Evolutionary conservation across 2,113 vertebrate species (phyloP).

Genomic region (Phainopepla nitens): DNA sequence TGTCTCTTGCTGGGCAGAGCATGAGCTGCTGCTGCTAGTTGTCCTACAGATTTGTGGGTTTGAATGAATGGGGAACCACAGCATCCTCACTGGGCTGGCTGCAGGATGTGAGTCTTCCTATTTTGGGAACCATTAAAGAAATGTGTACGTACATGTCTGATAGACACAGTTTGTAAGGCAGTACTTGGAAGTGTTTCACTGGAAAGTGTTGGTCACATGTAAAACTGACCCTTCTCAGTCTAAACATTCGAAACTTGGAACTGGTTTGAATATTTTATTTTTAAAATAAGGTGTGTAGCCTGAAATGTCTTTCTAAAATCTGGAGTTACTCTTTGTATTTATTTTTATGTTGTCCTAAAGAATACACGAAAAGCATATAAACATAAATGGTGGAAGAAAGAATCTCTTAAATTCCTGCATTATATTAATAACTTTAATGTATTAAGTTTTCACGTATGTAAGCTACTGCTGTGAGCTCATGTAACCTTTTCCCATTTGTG

Average conservation of each 20-base stretch:
- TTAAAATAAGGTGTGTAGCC: accelerated
- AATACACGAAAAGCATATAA: background rate
- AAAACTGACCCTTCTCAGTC: background rate
- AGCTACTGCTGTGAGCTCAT: background rate
- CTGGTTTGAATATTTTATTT: background rate
- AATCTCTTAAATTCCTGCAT: background rate
- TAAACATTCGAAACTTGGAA: background rate
- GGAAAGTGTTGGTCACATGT: background rate
- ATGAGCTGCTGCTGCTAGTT: background rate
- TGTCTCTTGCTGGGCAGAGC: background rate
- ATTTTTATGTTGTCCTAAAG: background rate
- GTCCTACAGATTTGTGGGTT: background rate
- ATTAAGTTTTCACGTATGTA: background rate
- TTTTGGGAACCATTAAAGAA: background rate
- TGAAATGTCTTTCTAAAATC: background rate
- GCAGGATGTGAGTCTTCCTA: background rate
- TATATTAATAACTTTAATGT: background rate
- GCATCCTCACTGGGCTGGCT: background rate
- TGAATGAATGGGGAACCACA: background rate
- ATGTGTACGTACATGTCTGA: accelerated
- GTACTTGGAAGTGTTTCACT: background rate
- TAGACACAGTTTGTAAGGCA: background rate
- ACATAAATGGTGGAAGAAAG: background rate
- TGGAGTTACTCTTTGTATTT: background rate
- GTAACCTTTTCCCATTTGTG: background rate